A percentile compares a stretch with the other conserved stretches of the same genome.
Evolutionary conservation across 2,113 vertebrate genomes (phyloP).

Genomic region (Gadus macrocephalus): DNA sequence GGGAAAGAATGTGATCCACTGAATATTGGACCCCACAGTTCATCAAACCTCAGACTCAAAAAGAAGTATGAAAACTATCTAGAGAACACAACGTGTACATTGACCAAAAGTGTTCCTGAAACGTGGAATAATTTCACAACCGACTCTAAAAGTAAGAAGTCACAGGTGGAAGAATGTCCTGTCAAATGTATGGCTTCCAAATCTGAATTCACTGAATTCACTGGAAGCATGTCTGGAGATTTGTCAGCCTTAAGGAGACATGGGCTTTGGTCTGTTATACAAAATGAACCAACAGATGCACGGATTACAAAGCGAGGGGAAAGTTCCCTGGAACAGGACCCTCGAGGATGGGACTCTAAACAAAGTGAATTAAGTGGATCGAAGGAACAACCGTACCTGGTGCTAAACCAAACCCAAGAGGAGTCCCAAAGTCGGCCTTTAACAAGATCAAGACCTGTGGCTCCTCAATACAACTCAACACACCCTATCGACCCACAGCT

Average conservation of each 20-base stretch:
- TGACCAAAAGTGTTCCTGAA: constrained; percentile 11
- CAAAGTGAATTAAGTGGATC: constrained; percentile 11
- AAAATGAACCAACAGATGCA: constrained; percentile 21
- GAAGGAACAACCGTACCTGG: constrained; percentile 31
- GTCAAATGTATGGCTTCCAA: background rate
- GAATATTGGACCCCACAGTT: constrained; percentile 23
- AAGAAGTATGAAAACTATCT: constrained; percentile 24
- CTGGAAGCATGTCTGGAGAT: constrained; percentile 9
- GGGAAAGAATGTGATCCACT: constrained; percentile 20
- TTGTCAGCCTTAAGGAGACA: constrained; percentile 22
- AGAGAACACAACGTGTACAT: constrained; percentile 16
- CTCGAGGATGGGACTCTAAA: constrained; percentile 38
- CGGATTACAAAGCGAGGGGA: constrained; percentile 11
- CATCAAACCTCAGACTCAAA: constrained; percentile 22
- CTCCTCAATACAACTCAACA: constrained; percentile 11
- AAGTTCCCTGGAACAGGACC: constrained; percentile 36
- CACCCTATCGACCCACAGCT: constrained; percentile 1
- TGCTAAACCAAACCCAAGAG: constrained; percentile 16
- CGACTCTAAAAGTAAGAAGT: constrained; percentile 3
- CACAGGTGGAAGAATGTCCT: constrained; percentile 13
- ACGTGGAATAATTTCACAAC: constrained; percentile 15
- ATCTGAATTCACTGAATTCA: constrained; percentile 15
- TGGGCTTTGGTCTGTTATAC: constrained; percentile 19
- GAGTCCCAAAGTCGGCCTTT: constrained; percentile 4
- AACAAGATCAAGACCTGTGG: background rate